Evolutionary conservation across 2,888 invertebrate species (phyloP).

Genomic region (Drosophila yooni): DNA sequence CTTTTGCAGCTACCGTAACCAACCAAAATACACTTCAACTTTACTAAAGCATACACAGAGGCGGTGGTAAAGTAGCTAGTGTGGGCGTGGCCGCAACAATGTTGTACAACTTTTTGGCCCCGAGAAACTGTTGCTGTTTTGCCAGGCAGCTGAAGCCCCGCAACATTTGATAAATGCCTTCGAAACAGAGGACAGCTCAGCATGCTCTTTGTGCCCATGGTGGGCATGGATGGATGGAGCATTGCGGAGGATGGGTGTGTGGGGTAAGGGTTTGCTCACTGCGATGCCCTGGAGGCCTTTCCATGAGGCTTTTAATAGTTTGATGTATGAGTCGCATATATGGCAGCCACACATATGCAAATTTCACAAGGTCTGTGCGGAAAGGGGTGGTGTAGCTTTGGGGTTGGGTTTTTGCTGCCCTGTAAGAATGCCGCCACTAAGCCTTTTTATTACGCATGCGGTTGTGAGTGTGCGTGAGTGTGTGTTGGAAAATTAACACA

Average conservation of each 20-base stretch:
- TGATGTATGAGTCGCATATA: slow-evolving; percentile 74
- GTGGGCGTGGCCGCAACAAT: slow-evolving; percentile 58
- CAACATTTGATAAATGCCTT: slow-evolving; percentile 80
- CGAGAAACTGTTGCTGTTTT: slow-evolving; percentile 75
- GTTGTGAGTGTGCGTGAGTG: slow-evolving; percentile 15
- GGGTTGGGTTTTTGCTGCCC: slow-evolving; percentile 20
- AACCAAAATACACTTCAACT: slow-evolving; percentile 71
- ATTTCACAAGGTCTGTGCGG: slow-evolving; percentile 56
- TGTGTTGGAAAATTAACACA: slow-evolving; percentile 74
- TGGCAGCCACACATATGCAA: slow-evolving; percentile 64
- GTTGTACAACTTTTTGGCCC: slow-evolving; percentile 66
- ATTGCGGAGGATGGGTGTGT: neutral
- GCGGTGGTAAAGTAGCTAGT: slow-evolving; percentile 9
- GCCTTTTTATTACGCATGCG: slow-evolving; percentile 57
- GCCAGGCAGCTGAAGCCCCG: slow-evolving; percentile 62
- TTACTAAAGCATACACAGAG: slow-evolving; percentile 37
- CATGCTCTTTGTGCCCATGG: slow-evolving; percentile 6
- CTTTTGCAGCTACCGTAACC: slow-evolving; percentile 26
- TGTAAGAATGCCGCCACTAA: slow-evolving; percentile 54
- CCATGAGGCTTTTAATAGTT: slow-evolving; percentile 77
- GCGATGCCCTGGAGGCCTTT: slow-evolving; percentile 65
- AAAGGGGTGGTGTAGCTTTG: neutral
- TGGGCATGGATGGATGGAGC: neutral
- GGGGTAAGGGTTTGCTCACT: slow-evolving; percentile 1
- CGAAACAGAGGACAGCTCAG: slow-evolving; percentile 38